Conservation (phyloP, 2,797 vertebrate species). For the Ctenopoma multispine region DNA sequence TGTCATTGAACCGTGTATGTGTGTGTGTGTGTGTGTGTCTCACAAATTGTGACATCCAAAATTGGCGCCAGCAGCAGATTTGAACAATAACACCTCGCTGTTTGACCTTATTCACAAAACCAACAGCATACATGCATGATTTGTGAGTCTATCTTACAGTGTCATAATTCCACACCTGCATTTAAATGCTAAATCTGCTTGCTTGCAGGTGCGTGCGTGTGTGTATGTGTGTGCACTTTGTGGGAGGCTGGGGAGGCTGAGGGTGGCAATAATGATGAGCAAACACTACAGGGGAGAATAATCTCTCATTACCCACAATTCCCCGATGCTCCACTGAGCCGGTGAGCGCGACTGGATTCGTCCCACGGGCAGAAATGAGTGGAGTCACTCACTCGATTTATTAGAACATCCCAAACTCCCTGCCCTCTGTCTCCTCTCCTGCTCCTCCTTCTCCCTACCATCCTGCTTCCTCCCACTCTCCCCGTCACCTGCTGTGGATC, state of each 20-base stretch:
- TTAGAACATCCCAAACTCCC: constrained; percentile 72
- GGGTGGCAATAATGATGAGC: constrained; percentile 73
- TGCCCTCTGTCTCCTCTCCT: constrained; percentile 46
- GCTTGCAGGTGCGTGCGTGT: constrained; percentile 12
- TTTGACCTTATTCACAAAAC: constrained; percentile 70
- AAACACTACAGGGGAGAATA: constrained; percentile 83
- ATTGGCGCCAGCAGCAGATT: constrained; percentile 76
- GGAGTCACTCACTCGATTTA: constrained; percentile 86
- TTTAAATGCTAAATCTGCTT: constrained; percentile 46
- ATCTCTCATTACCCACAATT: constrained; percentile 85
- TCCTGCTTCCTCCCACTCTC: constrained; percentile 31
- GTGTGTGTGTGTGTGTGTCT: constrained; percentile 33
- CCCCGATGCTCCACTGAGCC: constrained; percentile 68
- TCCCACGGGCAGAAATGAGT: constrained; percentile 82
- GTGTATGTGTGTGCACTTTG: constrained; percentile 7
- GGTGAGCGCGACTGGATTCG: constrained; percentile 68
- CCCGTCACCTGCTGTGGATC: constrained; percentile 56
- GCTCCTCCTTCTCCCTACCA: constrained; percentile 32
- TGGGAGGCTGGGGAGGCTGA: constrained; percentile 53
- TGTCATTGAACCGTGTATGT: constrained; percentile 63
- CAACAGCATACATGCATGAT: constrained; percentile 33
- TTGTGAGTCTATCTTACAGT: constrained; percentile 7
- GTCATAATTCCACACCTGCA: constrained; percentile 48
- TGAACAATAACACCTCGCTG: constrained; percentile 68
- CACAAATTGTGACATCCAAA: constrained; percentile 63